Percentiles rank a stretch among this genome's conserved stretches.
Evolutionary conservation across 2,888 invertebrate species (phyloP).

Genomic region (Mimumesa dahlbomi): DNA sequence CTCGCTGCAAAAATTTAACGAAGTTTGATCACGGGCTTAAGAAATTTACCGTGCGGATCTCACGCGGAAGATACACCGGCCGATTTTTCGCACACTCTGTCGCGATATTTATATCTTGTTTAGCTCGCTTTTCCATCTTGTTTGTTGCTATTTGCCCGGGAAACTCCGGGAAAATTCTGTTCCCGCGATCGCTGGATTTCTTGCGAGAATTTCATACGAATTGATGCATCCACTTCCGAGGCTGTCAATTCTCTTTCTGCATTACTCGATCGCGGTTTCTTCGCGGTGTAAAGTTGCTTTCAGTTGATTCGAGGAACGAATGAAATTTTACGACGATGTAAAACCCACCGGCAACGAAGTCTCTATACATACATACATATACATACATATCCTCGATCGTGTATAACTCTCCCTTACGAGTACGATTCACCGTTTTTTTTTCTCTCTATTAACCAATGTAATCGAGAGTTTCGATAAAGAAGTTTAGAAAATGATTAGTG

Average conservation of each 20-base stretch:
- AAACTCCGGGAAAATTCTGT: constrained; percentile 3
- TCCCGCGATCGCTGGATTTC: not conserved
- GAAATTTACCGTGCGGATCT: constrained; percentile 21
- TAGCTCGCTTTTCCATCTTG: not conserved
- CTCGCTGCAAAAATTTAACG: constrained; percentile 19
- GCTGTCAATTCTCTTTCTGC: not conserved
- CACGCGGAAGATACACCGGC: not conserved
- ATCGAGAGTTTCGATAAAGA: too few species aligned
- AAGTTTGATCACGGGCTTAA: constrained; percentile 28
- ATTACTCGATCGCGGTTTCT: not conserved
- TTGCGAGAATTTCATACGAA: constrained; percentile 5
- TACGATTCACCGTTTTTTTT: too few species aligned
- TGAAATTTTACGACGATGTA: not conserved
- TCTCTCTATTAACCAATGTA: too few species aligned
- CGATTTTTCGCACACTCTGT: not conserved
- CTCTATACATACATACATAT: not conserved
- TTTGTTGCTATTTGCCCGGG: not conserved
- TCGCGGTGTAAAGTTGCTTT: not conserved
- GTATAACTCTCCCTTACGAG: too few species aligned
- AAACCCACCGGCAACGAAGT: not conserved
- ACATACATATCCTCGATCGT: not conserved
- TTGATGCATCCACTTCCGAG: not conserved
- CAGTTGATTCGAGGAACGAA: constrained; percentile 3
- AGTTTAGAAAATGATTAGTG: too few species aligned
- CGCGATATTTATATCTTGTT: not conserved